These are phyloP conservation scores for Tinea trinotella DNA, from an alignment of 2,888 invertebrate genomes.

Conservation along the genomic window DNA sequence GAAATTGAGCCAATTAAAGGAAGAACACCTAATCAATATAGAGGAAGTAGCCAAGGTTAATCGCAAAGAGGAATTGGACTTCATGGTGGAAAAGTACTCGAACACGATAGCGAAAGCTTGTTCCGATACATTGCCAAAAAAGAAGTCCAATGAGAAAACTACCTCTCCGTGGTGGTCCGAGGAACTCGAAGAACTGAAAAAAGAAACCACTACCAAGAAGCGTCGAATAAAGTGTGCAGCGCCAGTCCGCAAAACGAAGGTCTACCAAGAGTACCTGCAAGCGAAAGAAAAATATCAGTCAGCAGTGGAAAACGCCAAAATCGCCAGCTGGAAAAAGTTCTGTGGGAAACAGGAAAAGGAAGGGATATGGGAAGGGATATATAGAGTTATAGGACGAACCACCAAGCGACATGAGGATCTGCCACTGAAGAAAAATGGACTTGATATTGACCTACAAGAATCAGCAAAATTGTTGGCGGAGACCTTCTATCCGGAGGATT, in stretches of 20 bases:
- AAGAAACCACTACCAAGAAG: conserved; percentile 7
- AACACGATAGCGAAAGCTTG: not conserved
- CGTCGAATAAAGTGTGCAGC: conserved; percentile 17
- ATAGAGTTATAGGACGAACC: conserved; percentile 21
- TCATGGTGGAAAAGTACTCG: not conserved
- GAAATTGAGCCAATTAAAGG: no score
- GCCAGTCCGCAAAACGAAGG: not conserved
- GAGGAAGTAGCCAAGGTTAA: not conserved
- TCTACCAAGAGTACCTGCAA: conserved; percentile 14
- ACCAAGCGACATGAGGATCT: not conserved
- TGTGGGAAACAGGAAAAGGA: conserved; percentile 21
- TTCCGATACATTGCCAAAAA: not conserved
- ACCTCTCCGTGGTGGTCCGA: conserved; percentile 20
- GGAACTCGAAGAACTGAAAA: conserved; percentile 5
- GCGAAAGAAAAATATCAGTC: not conserved
- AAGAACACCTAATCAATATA: not conserved
- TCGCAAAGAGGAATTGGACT: not conserved
- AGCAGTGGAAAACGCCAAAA: conserved; percentile 16
- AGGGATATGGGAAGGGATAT: conserved; percentile 22
- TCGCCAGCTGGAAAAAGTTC: conserved; percentile 21
- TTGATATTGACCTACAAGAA: not conserved
- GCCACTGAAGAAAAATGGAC: not conserved
- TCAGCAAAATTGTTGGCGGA: not conserved
- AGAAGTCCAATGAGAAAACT: no score
- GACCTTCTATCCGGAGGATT: conserved; percentile 5